phyloP scores from a whole-genome alignment of 2,888 invertebrate species.

The Ametastegia equiseti region DNA sequence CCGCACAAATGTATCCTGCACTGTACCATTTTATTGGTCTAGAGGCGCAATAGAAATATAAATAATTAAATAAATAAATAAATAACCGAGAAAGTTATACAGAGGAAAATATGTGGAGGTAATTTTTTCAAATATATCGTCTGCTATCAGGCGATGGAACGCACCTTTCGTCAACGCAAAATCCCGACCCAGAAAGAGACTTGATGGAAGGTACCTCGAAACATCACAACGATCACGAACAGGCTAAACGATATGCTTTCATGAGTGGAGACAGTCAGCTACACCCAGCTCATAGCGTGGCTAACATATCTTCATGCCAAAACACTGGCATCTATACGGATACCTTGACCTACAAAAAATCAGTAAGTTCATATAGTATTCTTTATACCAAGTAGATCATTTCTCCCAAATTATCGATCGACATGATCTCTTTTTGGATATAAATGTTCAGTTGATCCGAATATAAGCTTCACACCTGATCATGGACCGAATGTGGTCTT shows the following conservation, averaged over 20 bases:
- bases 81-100: too few species aligned
- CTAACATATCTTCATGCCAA: conserved; percentile 73
- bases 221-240: conserved; percentile 71
- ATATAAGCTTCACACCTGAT: not conserved
- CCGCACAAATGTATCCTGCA: not conserved
- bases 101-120: too few species aligned
- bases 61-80: not conserved
- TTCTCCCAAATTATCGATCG: not conserved
- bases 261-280: conserved; percentile 72
- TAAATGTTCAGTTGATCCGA: not conserved
- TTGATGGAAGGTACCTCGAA: conserved; percentile 71
- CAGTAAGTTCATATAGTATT: conserved; percentile 52
- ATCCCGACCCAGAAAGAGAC: conserved; percentile 72
- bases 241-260: conserved; percentile 72
- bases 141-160: conserved; percentile 67
- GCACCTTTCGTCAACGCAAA: conserved; percentile 70
- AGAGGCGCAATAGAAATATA: not conserved
- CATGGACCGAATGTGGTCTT: not conserved
- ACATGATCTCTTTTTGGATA: too few species aligned
- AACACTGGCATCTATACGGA: conserved; percentile 72
- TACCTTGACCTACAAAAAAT: conserved; percentile 73
- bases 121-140: not conserved
- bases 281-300: conserved; percentile 69
- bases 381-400: not conserved
- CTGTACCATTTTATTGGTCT: not conserved